Evolutionary conservation across 2,113 vertebrate genomes (phyloP), one percentile per base, ranked within the genome.

Genomic region (Vanacampus margaritifer): DNA sequence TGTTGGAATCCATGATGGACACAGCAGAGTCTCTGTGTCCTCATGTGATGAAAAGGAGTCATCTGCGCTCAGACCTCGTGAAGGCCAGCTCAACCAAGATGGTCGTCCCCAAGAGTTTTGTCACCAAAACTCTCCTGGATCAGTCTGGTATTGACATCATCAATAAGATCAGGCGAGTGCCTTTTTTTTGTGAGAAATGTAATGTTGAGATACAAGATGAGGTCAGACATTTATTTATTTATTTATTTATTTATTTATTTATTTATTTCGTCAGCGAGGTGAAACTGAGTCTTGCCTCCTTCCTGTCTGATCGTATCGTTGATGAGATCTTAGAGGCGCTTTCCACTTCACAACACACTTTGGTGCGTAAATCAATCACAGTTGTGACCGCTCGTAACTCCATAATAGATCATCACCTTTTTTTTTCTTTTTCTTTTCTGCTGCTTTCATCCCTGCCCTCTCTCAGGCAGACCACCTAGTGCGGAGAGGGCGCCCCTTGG

Each of bases 101-200:
- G 86, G 94, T 95, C 1, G 93, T 99, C 36, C 95, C 97, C 37
- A 93, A 93, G 1, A 93, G 94, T 60, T 99, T 99, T 72, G 94
- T 98, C 75, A 95, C 95, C 84, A 96, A 95, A 79, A 96, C 95
- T 28, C 94, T 99, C 32, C 83, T 99, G 87, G 95, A 98, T 87
- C 96, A 99, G 73, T 97, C 97, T 67, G 96, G 96, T 54, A 89
- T 98, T 54, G 97, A 99, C 85, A 99, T 99, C 69, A 93, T 98
- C 82, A 99, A 99, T 87, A 98, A 99, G 91, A 98, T 98, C 76
- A 99, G 96, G 97, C 97, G 36, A 69, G 74, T 58, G 28, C 5
- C 8, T 56, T 62, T 16, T 14, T 13, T 11, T 2, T 21, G 16
- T 16, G 13, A 23, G 16, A 19, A 32, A 26, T 32, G n/a, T 5